Conservation (phyloP, 1,140 invertebrate genomes). For the Octopus bimaculoides region DNA sequence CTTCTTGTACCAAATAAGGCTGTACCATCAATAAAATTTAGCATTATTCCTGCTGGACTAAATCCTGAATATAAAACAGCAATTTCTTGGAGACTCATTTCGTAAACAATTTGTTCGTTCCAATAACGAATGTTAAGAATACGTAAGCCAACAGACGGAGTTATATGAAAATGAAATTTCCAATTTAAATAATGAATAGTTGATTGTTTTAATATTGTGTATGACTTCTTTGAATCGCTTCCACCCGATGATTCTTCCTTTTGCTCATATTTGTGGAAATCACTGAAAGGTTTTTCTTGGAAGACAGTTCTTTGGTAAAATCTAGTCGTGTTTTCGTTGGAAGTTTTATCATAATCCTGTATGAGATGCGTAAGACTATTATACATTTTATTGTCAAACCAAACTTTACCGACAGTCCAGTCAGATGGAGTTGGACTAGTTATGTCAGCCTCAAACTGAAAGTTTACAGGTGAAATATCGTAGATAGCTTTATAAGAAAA, state of each 20-base stretch:
- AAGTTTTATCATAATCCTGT: constrained; percentile 17
- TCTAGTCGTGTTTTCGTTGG: constrained; percentile 14
- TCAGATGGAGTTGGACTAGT: constrained; percentile 18
- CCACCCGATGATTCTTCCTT: constrained; percentile 21
- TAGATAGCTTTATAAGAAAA: constrained; percentile 24
- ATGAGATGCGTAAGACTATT: constrained; percentile 24
- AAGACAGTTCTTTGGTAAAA: constrained; percentile 2
- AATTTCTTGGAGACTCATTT: constrained; percentile 44
- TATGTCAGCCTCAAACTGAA: constrained; percentile 33
- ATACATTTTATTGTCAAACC: constrained; percentile 32
- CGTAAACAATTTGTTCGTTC: constrained; percentile 36
- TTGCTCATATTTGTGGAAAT: constrained; percentile 14
- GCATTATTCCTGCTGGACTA: constrained; percentile 28
- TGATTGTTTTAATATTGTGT: constrained; percentile 23
- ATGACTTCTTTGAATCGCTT: constrained; percentile 33
- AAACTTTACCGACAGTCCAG: constrained; percentile 31
- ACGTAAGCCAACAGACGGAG: constrained; percentile 28
- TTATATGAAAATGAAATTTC: constrained; percentile 37
- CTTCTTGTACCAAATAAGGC: constrained; percentile 33
- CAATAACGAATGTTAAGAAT: constrained; percentile 34
- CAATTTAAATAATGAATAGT: constrained; percentile 35
- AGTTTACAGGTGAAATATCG: constrained; percentile 32
- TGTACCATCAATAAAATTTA: constrained; percentile 40
- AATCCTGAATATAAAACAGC: constrained; percentile 35
- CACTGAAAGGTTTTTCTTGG: constrained; percentile 11